Evolutionary conservation across 2,888 invertebrate genomes (phyloP), one percentile per base, ranked within the genome.

Genomic region (Drosophila melanocephala): DNA sequence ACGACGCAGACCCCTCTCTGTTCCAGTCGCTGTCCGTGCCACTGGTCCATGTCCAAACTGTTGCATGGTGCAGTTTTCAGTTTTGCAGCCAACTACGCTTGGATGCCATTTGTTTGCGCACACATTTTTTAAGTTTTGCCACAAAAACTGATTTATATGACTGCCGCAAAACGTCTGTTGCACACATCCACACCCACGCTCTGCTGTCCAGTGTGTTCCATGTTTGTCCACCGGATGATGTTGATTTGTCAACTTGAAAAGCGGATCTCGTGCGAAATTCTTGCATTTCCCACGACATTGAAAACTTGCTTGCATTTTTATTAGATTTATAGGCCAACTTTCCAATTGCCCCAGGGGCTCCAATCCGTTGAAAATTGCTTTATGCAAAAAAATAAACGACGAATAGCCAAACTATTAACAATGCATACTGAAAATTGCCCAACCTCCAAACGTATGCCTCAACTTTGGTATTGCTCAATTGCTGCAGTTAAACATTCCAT

Each of bases 221-320:
- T 89, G 89, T 84, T 84, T 89, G 83, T 75, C 64, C 77, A 66
- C 85, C 86, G 88, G 90, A 86, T 87, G 86, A 88, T 89, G 87
- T 85, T 91, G 87, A 91, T 91, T 83, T 91, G 91, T 91, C 90
- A 91, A 91, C 83, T 91, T 85, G 83, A 80, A 88, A 89, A 84
- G 84, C 90, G 90, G 81, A 91, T 88, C 84, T 83, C 71, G 76
- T 79, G 81, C 78, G 56, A 87, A 91, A 88, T 87, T 82, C 88
- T 84, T 77, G 74, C 83, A 89, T 83, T 86, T 91, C 84, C 84
- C 75, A 70, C 61, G 33, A 63, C 79, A 79, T 77, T 78, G 75
- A 74, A 72, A 74, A 63, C 58, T 66, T 73, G 64, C 58, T 51
- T 63, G 59, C 65, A 71, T 68, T 78, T 78, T 69, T 81, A 81